Evolutionary conservation across 1,140 invertebrate genomes (phyloP).

Genomic region (Brachionus manjavacas): DNA sequence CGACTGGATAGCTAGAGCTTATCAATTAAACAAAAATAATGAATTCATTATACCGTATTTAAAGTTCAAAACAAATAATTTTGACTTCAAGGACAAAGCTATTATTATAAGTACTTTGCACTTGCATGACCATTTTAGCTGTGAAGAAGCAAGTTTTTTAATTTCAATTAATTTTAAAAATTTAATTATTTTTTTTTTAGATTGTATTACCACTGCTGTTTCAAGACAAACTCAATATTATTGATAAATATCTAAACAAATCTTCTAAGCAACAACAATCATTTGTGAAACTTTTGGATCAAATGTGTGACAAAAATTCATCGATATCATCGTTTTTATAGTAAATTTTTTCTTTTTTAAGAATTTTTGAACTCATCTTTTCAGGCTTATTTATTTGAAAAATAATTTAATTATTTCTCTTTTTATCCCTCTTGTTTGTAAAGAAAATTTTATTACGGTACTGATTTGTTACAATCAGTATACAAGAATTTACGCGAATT

Average conservation of each 20-base stretch:
- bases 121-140: constrained; percentile 63
- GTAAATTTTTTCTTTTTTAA: too few species aligned
- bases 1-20: constrained; percentile 47
- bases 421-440: too few species aligned
- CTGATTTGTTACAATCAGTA: too few species aligned
- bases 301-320: constrained; percentile 47
- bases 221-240: constrained; percentile 67
- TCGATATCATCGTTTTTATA: constrained; percentile 43
- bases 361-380: not conserved
- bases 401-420: not conserved
- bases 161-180: not conserved
- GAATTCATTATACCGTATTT: constrained; percentile 47
- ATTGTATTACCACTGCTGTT: constrained; percentile 68
- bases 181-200: constrained; percentile 43
- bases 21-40: constrained; percentile 47
- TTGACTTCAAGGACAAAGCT: constrained; percentile 50
- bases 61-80: constrained; percentile 44
- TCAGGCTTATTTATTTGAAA: not conserved
- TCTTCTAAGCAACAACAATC: constrained; percentile 62
- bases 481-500: too few species aligned
- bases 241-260: constrained; percentile 65
- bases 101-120: constrained; percentile 60
- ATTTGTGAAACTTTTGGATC: constrained; percentile 64
- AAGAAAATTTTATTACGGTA: too few species aligned
- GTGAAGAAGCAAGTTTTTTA: constrained; percentile 59